phyloP scores from a whole-genome alignment of 2,888 invertebrate species.

The Cryptus viduatorius region DNA sequence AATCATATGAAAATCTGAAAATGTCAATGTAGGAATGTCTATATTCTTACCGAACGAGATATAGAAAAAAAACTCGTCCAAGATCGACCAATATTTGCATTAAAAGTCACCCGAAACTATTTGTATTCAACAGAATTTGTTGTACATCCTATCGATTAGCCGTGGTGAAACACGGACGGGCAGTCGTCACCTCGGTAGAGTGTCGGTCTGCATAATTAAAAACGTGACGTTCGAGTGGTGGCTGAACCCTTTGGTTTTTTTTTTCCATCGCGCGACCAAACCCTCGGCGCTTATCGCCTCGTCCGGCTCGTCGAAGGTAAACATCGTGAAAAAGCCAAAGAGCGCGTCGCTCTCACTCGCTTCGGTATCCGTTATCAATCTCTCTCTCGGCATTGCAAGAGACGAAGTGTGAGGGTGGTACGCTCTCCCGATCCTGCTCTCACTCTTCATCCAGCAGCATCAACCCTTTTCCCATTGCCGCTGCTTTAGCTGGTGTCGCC shows the following conservation, averaged over 20 bases:
- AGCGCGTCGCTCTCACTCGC: slow-evolving; percentile 68
- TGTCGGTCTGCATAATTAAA: slow-evolving; percentile 75
- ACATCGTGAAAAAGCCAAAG: slow-evolving; percentile 84
- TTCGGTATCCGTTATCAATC: slow-evolving; percentile 83
- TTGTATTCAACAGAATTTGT: slow-evolving; percentile 28
- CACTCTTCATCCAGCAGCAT: slow-evolving; percentile 60
- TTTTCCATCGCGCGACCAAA: slow-evolving; percentile 64
- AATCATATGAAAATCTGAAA: too few relatives aligned
- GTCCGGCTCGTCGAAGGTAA: slow-evolving; percentile 80
- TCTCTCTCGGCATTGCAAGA: slow-evolving; percentile 75
- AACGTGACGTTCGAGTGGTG: slow-evolving; percentile 79
- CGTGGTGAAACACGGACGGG: slow-evolving; percentile 70
- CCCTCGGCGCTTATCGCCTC: slow-evolving; percentile 79
- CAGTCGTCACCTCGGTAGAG: slow-evolving; percentile 45
- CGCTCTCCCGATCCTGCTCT: slow-evolving; percentile 35
- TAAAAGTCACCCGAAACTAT: not conserved
- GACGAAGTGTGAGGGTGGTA: slow-evolving; percentile 42
- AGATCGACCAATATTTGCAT: not conserved
- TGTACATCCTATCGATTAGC: slow-evolving; percentile 56
- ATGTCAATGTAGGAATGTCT: too few relatives aligned
- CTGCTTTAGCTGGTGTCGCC: slow-evolving; percentile 64
- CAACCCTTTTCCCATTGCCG: slow-evolving; percentile 64
- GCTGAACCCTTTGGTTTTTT: slow-evolving; percentile 71
- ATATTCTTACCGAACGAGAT: too few relatives aligned
- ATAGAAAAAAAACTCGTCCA: not conserved